phyloP scores from a whole-genome alignment of 2,888 invertebrate species.

The Gymnoscelis rufifasciata region DNA sequence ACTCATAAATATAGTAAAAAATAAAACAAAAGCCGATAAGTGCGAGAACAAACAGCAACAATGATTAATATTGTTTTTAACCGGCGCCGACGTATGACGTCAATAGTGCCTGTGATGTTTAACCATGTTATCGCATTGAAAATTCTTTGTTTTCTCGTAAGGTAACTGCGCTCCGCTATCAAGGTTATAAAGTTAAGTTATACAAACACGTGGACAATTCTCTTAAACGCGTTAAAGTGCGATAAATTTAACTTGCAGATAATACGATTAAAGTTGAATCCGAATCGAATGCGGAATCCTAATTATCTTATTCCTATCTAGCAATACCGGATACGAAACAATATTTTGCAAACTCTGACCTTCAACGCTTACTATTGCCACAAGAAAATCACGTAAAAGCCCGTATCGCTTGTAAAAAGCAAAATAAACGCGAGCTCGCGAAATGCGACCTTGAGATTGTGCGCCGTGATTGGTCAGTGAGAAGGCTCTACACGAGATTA shows the following conservation, averaged over 20 bases:
- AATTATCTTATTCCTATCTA: too few relatives aligned
- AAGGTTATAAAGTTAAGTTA: constrained; percentile 16
- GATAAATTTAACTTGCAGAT: too few relatives aligned
- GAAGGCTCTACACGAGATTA: too few relatives aligned
- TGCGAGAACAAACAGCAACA: constrained; percentile 7
- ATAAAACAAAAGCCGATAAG: constrained; percentile 9
- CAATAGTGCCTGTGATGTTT: constrained; percentile 16
- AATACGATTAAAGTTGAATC: too few relatives aligned
- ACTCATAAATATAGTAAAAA: not conserved
- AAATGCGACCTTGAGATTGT: constrained; percentile 10
- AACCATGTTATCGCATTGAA: constrained; percentile 14
- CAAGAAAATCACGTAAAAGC: not conserved
- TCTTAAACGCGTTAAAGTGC: too few relatives aligned
- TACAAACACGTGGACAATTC: constrained; percentile 10
- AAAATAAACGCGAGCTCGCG: constrained; percentile 7
- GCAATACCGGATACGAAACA: too few relatives aligned
- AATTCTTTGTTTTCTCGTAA: constrained; percentile 17
- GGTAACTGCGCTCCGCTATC: constrained; percentile 2
- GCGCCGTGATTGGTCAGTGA: constrained; percentile 15
- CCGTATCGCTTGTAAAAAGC: constrained; percentile 3
- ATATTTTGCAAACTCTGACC: not conserved
- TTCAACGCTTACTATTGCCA: constrained; percentile 1
- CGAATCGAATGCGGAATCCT: too few relatives aligned
- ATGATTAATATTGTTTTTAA: constrained; percentile 19
- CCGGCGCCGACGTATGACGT: constrained; percentile 24